Base-by-base conservation (phyloP, 2,113 vertebrate species). In the Antechinus stuartii region DNA sequence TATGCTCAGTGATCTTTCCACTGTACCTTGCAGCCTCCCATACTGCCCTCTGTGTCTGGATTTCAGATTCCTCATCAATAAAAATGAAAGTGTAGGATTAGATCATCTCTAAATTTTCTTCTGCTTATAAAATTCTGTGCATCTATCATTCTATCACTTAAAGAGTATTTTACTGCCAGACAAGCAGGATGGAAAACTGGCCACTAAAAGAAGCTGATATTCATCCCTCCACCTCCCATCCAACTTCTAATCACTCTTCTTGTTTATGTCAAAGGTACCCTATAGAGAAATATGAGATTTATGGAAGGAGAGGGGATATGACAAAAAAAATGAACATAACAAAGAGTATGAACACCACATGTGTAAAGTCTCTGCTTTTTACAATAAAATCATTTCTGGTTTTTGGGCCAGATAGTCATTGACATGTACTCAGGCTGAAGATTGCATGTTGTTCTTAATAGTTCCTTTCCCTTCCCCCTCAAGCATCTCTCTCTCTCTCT, bases 351-450 rank as follows among this genome's bases (percentile, higher is more conserved):
- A 84, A 42, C 16, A 22, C 6, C 14, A 42, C 68, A n/a, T 76
- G 68, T 76, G 35, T 25, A n/a, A 76, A n/a, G 35, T 76, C 68
- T 68, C 61, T 76, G 14, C 1, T 61, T 42, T 76, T 42, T 76
- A 19, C 35, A 76, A 76, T 76, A 76, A 76, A 76, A 76, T 42
- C 16, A 76, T n/a, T 76, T 76, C 35, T 76, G 68, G 68, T 19
- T 35, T 76, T n/a, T 6, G n/a, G 61, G 30, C 35, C 61, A 76
- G 8, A 49, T 11, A 22, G 10, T n/a, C 50, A 25, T 54, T 24
- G 91, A 68, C 3, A 1, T 0, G 25, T 10, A 22, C 0, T 0
- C 0, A 0, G 42, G 54, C 11, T 2, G 3, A 24, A 42, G n/a
- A 76, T 23, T 6, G 3, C 3, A 35, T 50, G 30, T 27, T 26